Base-by-base conservation (phyloP, 2,797 vertebrate genomes). In the Morus bassanus region DNA sequence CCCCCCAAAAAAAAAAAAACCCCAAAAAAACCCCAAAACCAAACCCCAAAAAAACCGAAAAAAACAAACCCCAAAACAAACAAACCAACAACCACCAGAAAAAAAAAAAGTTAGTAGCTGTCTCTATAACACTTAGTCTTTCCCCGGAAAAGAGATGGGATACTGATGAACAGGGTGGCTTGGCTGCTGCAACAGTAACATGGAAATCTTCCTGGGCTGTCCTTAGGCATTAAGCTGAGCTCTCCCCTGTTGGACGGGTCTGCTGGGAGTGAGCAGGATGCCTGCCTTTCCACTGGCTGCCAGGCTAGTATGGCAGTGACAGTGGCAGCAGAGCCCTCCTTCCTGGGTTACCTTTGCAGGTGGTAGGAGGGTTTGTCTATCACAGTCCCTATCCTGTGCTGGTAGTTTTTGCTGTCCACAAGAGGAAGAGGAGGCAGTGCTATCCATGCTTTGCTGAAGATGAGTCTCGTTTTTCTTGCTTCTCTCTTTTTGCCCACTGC, bases 201-300 rank as follows among this genome's bases (percentile, higher is more conserved):
- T 0, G 2, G 24, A 8, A 30, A 70, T 10, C 19, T 61, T 57
- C 10, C 46, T 15, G 5, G 73, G 18, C 61, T 78, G 50, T n/a
- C 31, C 9, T 7, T 5, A 3, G 59, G 41, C 41, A 4, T 28
- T 15, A 7, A 30, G 8, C 43, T 69, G 11, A 50, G 33, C 31
- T 68, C 17, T 60, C 14, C 30, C 17, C n/a, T 1, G 0, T 11
- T 21, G 53, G 22, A 0, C 22, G 14, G 13, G 5, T 17, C 23
- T 45, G 6, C 30, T 60, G 48, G 86, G 9, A 27, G 33, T 3
- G 50, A 48, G 57, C 23, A 35, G 67, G 54, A 3, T 65, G 13
- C 11, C 57, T 35, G 45, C 21, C 28, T 27, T 45, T 43, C 67
- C 4, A 0, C 61, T 7, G 24, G 6, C 68, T 35, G 35, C 45